A percentile compares a stretch with the other conserved stretches of the same genome.
Conservation (phyloP, 1,140 invertebrate species). For the Aphis craccivora region DNA sequence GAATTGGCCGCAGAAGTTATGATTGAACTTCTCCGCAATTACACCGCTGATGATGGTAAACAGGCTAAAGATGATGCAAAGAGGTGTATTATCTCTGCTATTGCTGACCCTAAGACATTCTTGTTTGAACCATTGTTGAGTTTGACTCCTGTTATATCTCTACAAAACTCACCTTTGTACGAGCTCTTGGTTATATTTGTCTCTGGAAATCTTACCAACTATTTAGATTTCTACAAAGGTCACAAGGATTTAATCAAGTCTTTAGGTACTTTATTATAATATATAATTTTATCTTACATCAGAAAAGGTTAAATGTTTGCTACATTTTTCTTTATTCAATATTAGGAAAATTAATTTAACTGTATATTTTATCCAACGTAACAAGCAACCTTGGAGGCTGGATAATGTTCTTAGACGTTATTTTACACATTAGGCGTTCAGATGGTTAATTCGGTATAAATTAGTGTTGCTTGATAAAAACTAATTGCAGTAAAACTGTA, state of each 20-base stretch:
- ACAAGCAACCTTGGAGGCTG: too few relatives aligned
- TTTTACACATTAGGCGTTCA: too few relatives aligned
- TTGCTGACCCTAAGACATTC: constrained; percentile 94
- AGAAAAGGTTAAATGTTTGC: not conserved
- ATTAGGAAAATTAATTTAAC: too few relatives aligned
- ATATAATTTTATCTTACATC: not conserved
- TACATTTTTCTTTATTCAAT: too few relatives aligned
- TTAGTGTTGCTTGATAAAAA: too few relatives aligned
- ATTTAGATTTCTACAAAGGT: constrained; percentile 89
- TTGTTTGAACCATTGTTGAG: constrained; percentile 91
- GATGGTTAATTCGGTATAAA: too few relatives aligned
- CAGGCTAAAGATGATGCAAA: constrained; percentile 96
- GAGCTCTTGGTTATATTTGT: constrained; percentile 96
- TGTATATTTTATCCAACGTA: too few relatives aligned
- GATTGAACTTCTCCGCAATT: constrained; percentile 94
- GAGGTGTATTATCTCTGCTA: constrained; percentile 91
- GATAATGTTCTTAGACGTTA: too few relatives aligned
- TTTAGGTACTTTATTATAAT: constrained; percentile 70
- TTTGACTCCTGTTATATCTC: constrained; percentile 91
- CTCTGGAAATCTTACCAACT: constrained; percentile 88
- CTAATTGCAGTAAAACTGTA: too few relatives aligned
- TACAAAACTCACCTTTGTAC: constrained; percentile 95
- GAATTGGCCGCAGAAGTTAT: constrained; percentile 94
- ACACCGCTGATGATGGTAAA: constrained; percentile 95
- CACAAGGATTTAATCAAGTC: constrained; percentile 93